Base-by-base conservation (phyloP, 2,113 vertebrate species). In the Aspiorhynchus laticeps region DNA sequence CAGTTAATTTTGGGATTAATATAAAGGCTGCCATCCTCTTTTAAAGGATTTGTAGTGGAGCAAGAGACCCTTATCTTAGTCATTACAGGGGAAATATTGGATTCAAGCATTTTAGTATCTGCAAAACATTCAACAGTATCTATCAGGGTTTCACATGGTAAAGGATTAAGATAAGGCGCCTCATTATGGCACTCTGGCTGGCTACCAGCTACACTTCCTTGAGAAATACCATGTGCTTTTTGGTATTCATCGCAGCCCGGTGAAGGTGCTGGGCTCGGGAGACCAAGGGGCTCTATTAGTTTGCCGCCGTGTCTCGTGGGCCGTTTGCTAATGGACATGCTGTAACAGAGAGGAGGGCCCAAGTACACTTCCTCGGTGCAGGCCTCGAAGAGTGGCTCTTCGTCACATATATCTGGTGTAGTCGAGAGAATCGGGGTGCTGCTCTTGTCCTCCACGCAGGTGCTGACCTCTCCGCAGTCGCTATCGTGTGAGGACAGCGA, bases 401-500 rank as follows among this genome's bases (percentile, higher is more conserved):
- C 96, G 12, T 98, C 97, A 31, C 88, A 86, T 79, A 94, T 90
- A 90, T 97, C 96, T 12, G 93, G 96, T 77, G 96, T 97, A 63
- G 93, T 94, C 2, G 93, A 92, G 15, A 92, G 97, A 51, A 95
- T 89, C 1, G 97, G 96, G 41, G 95, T 94, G 86, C 80, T 95
- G 91, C 95, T 96, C 88, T 96, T 96, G 86, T 98, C 97, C 71
- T 98, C 97, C 26, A 92, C 10, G 85, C 95, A 97, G 89, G 87
- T 96, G 89, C 93, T 96, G 89, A 99, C 96, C 88, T 99, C 98
- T n/a, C 98, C 98, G 85, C 98, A 99, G 93, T 99, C 98, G 88
- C 98, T 99, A 94, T 99, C 98, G 88, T 99, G 98, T 83, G 98
- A 99, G 81, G 98, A 99, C 87, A 99, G 97, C 12, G 98, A 99